Conservation (phyloP, 2,113 vertebrate species). For the Cheilinus undulatus region DNA sequence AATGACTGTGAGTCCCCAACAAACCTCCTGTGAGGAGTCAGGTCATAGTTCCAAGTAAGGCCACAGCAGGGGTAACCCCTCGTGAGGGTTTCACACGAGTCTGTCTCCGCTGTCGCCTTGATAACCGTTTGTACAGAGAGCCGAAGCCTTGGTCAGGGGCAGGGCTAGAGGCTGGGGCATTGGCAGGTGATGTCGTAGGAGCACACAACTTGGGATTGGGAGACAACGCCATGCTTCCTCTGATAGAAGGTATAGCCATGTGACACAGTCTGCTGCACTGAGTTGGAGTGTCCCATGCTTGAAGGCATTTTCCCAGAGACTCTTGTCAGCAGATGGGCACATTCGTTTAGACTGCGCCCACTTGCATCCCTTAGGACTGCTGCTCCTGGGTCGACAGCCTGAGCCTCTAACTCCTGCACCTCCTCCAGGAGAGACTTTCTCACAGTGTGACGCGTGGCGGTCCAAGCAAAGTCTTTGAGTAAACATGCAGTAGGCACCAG, state of each 20-base stretch:
- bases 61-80: conserved; percentile 76
- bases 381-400: conserved; percentile 91
- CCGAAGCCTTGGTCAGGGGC: conserved; percentile 43
- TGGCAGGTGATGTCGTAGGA: conserved; percentile 96
- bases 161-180: conserved; percentile 87
- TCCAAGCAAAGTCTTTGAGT: conserved; percentile 95
- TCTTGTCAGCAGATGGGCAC: conserved; percentile 96
- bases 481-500: conserved; percentile 95
- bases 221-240: conserved; percentile 97
- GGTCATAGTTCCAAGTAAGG: conserved; percentile 78
- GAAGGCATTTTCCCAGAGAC: conserved; percentile 97
- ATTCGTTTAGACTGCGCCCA: conserved; percentile 97
- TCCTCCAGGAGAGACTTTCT: conserved; percentile 95
- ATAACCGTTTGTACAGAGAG: conserved; percentile 51
- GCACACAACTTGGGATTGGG: conserved; percentile 95
- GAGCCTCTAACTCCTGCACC: conserved; percentile 95
- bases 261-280: conserved; percentile 93
- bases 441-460: conserved; percentile 90
- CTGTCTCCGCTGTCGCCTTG: conserved; percentile 65
- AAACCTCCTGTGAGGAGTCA: conserved; percentile 29
- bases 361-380: conserved; percentile 92
- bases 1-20: conserved; percentile 49
- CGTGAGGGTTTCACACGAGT: conserved; percentile 58
- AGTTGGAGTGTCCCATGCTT: conserved; percentile 91
- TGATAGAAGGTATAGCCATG: conserved; percentile 99